A percentile compares a stretch with the other conserved stretches of the same genome.
These are phyloP conservation scores for Hapalemur alaotrensis DNA, from an alignment of 2,797 vertebrate species.

Conservation along the genomic window DNA sequence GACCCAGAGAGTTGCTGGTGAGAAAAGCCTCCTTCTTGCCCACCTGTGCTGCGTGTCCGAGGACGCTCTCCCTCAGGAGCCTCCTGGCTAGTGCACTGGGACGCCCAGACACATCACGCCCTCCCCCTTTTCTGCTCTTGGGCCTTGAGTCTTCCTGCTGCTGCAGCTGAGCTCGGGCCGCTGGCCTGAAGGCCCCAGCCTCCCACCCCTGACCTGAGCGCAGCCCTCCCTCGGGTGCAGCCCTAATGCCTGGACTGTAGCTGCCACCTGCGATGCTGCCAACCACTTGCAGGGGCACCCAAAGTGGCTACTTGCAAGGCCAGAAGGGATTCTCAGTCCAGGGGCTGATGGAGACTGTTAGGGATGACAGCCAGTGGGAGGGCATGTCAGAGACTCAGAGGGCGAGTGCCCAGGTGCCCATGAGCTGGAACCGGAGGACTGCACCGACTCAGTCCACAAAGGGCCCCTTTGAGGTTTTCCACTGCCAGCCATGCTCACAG, in stretches of 20 bases:
- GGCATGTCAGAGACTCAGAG: background rate
- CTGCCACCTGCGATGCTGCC: background rate
- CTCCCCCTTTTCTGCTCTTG: background rate
- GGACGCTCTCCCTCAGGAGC: background rate
- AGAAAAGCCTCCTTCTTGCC: background rate
- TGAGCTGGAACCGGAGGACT: background rate
- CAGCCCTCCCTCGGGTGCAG: background rate
- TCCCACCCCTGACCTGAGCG: background rate
- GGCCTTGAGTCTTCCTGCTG: background rate
- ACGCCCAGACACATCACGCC: background rate
- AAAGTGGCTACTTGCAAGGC: background rate
- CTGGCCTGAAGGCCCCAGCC: background rate
- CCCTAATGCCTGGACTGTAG: background rate
- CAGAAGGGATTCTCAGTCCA: background rate
- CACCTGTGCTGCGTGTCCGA: background rate
- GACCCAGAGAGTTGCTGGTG: background rate
- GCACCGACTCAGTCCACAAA: background rate
- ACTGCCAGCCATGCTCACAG: background rate
- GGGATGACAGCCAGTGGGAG: background rate
- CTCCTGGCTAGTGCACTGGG: background rate
- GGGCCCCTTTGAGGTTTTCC: background rate
- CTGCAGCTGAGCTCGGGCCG: background rate
- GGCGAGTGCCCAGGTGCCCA: background rate
- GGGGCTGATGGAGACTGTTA: background rate
- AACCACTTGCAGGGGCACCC: no score